Base-by-base conservation (phyloP, 2,113 vertebrate genomes). In the Pollachius pollachius region DNA sequence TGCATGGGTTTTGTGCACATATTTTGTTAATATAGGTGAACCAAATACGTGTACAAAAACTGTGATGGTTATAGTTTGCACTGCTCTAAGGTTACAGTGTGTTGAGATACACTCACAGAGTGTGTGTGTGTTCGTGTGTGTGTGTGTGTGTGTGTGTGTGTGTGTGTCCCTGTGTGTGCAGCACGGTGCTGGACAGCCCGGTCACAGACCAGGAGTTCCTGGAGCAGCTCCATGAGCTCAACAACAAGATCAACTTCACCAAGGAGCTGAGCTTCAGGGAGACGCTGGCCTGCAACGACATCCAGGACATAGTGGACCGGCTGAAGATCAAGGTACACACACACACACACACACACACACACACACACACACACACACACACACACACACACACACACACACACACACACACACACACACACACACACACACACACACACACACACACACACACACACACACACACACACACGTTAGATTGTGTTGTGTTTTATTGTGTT, bases 241-340 rank as follows among this genome's bases (percentile, higher is more conserved):
- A 97, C 71, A 95, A 92, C 86, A 98, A 98, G 84, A 95, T 96
- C 82, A 95, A 95, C 64, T 94, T 94, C 0, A 94, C 96, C 68
- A 97, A 97, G 80, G 96, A 98, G 80, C 94, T 97, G 74, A 94
- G 94, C 52, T 95, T 95, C 72, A 91, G 93, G 8, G 96, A 97
- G 83, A 98, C 96, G 0, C 83, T 95, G 15, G 95, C 96, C 62
- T 98, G 95, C 27, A 88, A 92, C 0, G 96, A 98, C 12, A 94
- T 97, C 76, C 93, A 96, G 67, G 95, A 96, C 58, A 93, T 95
- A 5, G 92, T 98, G 0, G 94, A 96, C 81, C 93, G 93, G 57
- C 95, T 97, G 60, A 94, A 95, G 67, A 88, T 95, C 12, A 98
- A 97, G 93, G 94, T 95, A 15, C 25, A 66, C 6, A 17, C 41